Percentiles rank a stretch among this genome's conserved stretches.
Conservation (phyloP, 1,140 invertebrate genomes). For the Ladona fulva region DNA sequence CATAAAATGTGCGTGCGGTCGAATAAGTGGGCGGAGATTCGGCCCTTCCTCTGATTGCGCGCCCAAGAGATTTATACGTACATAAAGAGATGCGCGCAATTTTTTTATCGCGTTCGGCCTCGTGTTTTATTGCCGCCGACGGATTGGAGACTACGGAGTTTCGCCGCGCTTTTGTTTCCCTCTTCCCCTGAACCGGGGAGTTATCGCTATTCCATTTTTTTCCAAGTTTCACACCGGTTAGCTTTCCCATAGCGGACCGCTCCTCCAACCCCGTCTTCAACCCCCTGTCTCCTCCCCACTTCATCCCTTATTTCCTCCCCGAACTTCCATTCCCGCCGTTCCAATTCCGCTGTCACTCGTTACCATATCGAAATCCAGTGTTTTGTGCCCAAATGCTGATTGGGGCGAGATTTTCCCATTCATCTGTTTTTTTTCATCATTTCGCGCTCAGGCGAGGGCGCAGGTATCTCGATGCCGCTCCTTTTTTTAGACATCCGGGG, state of each 20-base stretch:
- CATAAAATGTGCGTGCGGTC: too few relatives aligned
- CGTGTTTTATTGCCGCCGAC: not conserved
- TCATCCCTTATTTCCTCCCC: not conserved
- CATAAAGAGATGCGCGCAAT: not conserved
- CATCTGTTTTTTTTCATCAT: too few relatives aligned
- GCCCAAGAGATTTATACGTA: not conserved
- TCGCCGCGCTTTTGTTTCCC: too few relatives aligned
- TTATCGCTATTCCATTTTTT: not conserved
- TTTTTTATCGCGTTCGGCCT: not conserved
- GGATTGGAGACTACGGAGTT: too few relatives aligned
- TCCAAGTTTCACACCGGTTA: not conserved
- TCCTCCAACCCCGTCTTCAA: not conserved
- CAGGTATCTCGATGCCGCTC: too few relatives aligned
- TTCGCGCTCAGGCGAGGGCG: too few relatives aligned
- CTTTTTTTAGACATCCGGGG: too few relatives aligned
- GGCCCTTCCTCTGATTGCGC: not conserved
- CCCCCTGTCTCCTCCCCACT: not conserved
- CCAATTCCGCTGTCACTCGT: not conserved
- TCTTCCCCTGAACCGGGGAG: not conserved
- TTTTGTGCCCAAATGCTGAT: not conserved
- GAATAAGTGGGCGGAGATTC: too few relatives aligned
- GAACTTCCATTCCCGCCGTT: not conserved
- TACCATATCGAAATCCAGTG: conserved; percentile 1
- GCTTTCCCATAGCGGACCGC: not conserved
- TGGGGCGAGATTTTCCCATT: not conserved